phyloP scores from a whole-genome alignment of 1,140 invertebrate species.

The Solenopsis fugax region DNA sequence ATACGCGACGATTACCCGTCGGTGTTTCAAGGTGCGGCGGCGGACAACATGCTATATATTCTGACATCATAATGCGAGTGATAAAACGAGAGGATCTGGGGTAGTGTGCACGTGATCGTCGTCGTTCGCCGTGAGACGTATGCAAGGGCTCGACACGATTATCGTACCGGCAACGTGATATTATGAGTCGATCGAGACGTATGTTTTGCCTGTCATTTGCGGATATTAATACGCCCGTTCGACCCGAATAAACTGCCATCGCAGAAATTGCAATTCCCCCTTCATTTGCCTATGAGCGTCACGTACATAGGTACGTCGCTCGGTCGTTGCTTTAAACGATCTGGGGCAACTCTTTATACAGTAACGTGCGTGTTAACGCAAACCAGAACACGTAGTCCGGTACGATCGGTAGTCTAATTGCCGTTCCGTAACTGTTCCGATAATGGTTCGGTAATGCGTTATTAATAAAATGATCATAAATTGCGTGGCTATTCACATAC shows the following conservation, averaged over 20 bases:
- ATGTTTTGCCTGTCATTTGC: slow-evolving; percentile 63
- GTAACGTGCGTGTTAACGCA: background rate
- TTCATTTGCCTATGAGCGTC: slow-evolving; percentile 15
- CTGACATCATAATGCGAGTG: slow-evolving; percentile 59
- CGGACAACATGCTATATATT: slow-evolving; percentile 42
- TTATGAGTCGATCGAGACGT: slow-evolving; percentile 57
- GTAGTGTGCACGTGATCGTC: background rate
- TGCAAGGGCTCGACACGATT: slow-evolving; percentile 17
- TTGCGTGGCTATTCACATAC: background rate
- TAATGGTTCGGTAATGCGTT: slow-evolving; percentile 30
- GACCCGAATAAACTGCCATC: slow-evolving; percentile 53
- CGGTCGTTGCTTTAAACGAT: slow-evolving; percentile 19
- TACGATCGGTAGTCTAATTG: slow-evolving; percentile 41
- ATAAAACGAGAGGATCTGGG: slow-evolving; percentile 57
- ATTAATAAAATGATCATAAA: slow-evolving; percentile 37
- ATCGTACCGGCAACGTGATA: slow-evolving; percentile 49
- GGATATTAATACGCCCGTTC: slow-evolving; percentile 62
- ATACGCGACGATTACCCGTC: slow-evolving; percentile 33
- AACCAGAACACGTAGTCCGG: slow-evolving; percentile 2
- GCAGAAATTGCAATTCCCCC: slow-evolving; percentile 43
- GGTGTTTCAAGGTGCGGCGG: slow-evolving; percentile 9
- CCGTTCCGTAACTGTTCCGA: slow-evolving; percentile 12
- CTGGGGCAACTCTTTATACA: background rate
- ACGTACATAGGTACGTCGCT: background rate
- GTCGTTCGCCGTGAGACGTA: background rate